A percentile compares a stretch with the other conserved stretches of the same genome.
These are phyloP conservation scores for Polymixis lichenea DNA, from an alignment of 2,888 invertebrate genomes.

Conservation along the genomic window DNA sequence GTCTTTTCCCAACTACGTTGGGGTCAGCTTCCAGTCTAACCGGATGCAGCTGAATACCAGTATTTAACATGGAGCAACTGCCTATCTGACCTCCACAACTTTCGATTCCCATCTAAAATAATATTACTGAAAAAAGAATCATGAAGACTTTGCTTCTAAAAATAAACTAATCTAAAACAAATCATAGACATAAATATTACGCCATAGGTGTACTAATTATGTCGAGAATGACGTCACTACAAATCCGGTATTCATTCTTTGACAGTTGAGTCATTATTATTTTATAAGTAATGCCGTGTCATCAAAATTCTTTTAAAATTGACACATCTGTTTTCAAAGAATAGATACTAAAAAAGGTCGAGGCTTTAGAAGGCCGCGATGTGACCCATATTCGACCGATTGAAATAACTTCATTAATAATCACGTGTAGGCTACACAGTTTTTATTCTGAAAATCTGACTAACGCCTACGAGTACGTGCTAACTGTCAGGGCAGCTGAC, in stretches of 20 bases:
- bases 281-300: neutral
- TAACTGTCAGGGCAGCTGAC: neutral
- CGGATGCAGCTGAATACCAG: too few relatives aligned
- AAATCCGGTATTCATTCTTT: neutral
- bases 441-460: neutral
- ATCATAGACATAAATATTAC: neutral
- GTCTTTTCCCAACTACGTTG: too few relatives aligned
- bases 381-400: neutral
- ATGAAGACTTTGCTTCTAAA: neutral
- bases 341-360: neutral
- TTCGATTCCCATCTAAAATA: too few relatives aligned
- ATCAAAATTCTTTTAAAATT: slow-evolving; percentile 14
- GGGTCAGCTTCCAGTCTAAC: too few relatives aligned
- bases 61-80: too few relatives aligned
- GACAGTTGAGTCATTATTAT: neutral
- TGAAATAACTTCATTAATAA: neutral
- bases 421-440: neutral
- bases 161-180: neutral
- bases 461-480: neutral
- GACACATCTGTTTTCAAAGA: slow-evolving; percentile 27
- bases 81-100: too few relatives aligned
- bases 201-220: neutral
- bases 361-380: neutral
- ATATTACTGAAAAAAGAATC: too few relatives aligned
- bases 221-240: neutral